Percentiles rank a stretch among this genome's conserved stretches.
Evolutionary conservation across 2,113 vertebrate species (phyloP).

Genomic region (Columba janthina): DNA sequence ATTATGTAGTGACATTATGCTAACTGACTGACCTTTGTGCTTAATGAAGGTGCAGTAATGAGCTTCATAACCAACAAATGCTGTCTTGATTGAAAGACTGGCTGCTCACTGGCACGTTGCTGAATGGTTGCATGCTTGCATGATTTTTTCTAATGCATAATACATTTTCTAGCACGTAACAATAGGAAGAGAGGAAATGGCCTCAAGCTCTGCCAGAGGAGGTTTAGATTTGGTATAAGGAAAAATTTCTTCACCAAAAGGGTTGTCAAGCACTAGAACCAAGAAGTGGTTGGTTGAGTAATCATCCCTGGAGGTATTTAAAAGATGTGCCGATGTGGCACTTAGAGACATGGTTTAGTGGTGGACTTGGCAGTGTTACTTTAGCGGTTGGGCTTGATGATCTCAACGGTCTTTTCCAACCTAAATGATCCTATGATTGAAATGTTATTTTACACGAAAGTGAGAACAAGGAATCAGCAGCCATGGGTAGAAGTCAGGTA

Average conservation of each 20-base stretch:
- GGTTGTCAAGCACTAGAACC: no score
- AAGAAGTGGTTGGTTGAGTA: no score
- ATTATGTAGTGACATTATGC: accelerated
- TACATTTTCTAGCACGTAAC: not conserved
- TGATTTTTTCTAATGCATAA: not conserved
- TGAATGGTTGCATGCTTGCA: not conserved
- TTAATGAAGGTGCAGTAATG: accelerated
- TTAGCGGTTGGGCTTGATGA: no score
- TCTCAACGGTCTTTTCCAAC: no score
- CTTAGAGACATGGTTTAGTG: no score
- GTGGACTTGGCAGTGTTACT: no score
- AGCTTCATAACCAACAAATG: not conserved
- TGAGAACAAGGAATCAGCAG: not conserved
- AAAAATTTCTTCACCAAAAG: no score
- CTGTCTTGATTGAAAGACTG: not conserved
- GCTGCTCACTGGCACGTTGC: accelerated
- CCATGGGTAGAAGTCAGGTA: not conserved
- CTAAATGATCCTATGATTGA: not conserved
- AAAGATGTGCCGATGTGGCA: no score
- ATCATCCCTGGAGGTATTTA: no score
- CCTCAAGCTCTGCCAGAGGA: no score
- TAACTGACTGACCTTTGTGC: not conserved
- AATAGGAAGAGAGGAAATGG: accelerated
- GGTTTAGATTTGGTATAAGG: no score
- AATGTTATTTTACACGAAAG: not conserved